phyloP scores from a whole-genome alignment of 1,140 invertebrate species.

The Conus betulinus region DNA sequence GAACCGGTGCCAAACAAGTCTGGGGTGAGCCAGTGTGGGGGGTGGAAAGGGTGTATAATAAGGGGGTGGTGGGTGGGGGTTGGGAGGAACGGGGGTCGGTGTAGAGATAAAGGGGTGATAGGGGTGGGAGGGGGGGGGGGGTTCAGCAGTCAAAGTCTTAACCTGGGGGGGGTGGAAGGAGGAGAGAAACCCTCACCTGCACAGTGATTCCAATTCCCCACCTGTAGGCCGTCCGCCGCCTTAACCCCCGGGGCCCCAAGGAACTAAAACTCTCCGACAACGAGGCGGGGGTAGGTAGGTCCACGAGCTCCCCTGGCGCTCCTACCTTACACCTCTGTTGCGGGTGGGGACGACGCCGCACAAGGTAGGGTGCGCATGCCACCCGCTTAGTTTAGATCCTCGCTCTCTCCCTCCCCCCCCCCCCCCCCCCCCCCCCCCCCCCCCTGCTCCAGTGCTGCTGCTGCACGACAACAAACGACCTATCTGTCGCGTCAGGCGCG shows the following conservation, averaged over 20 bases:
- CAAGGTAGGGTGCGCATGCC: background rate
- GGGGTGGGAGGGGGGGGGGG: too few species aligned
- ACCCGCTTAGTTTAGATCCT: background rate
- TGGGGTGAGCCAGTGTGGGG: too few species aligned
- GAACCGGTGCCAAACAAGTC: too few species aligned
- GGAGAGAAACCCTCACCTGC: constrained; percentile 15
- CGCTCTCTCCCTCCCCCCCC: background rate
- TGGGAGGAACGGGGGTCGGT: too few species aligned
- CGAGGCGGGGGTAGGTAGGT: too few species aligned
- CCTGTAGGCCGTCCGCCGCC: background rate
- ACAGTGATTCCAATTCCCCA: background rate
- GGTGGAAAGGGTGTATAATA: too few species aligned
- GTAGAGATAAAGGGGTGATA: too few species aligned
- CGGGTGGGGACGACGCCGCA: background rate
- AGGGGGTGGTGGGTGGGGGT: too few species aligned
- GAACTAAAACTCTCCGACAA: too few species aligned
- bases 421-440: background rate
- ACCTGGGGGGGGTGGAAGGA: background rate
- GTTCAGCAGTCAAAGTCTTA: too few species aligned
- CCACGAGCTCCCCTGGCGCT: background rate
- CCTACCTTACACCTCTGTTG: constrained; percentile 9
- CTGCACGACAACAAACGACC: background rate
- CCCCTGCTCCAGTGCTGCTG: too few species aligned
- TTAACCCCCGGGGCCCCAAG: background rate
- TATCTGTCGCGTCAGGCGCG: background rate